Base-by-base conservation (phyloP, 2,797 vertebrate genomes). In the Poecilia picta region DNA sequence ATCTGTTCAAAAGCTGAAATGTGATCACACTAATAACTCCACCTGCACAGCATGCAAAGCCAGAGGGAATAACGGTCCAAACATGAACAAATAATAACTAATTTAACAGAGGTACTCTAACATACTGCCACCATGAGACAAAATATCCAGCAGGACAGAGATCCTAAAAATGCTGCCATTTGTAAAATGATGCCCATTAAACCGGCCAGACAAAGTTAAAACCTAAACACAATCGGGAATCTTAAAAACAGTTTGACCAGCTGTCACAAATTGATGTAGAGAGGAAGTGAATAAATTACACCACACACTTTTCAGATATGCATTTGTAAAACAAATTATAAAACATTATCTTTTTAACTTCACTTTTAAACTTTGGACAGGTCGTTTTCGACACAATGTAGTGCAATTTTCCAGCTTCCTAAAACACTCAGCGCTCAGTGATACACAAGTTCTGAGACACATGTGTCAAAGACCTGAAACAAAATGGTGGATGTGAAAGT, bases 401-500 rank as follows among this genome's bases (percentile, higher is more conserved):
- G 49, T 55, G 33, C 31, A 5, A 4, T 80, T 77, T 57, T 45
- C 11, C 70, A 15, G 11, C 8, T 25, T 70, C 75, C 20, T 74
- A 28, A 71, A 15, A 66, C 41, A 20, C n/a, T 78, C 36, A 6
- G 4, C 73, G 25, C 20, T 79, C 1, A 5, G 62, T 82, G 62
- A 43, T 74, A 47, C 66, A 53, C 51, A 45, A 55, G 76, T 57
- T 78, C 36, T 64, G 31, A 45, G 64, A 23, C n/a, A 39, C 47
- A 41, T 43, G 11, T 73, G 66, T 87, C 77, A 84, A 53, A 62
- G 43, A 80, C 72, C 74, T 82, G 81, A 81, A 79, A 84, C 91
- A 66, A 74, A 57, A 47, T 47, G 5, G 45, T 46, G 59, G 39
- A 79, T 64, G 43, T 71, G 45, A 16, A 39, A 84, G 76, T n/a